Evolutionary conservation across 2,797 vertebrate genomes (phyloP), one percentile per base, ranked within the genome.

Genomic region (Sus cebifrons): DNA sequence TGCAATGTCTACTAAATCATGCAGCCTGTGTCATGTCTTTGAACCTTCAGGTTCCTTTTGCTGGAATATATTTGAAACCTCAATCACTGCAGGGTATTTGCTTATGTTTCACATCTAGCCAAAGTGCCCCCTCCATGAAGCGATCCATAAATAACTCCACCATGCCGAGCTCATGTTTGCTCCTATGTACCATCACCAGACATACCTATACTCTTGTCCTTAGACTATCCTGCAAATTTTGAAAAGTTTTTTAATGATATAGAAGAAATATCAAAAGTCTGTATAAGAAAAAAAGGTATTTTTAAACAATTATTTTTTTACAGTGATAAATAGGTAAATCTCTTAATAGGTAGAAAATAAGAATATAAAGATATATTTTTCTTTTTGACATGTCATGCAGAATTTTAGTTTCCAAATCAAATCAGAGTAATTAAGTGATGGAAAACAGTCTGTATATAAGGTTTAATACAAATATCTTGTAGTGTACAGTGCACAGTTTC

Each of bases 261-360:
- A 67, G 27, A 86, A 78, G 91, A 73, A 18, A 65, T 21, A 71
- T 70, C 18, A 87, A 32, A 14, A 44, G 18, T 9, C 15, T 70
- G 21, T 36, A 6, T 64, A 84, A 78, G 27, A 65, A 75, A 93
- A 75, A n/a, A 25, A n/a, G 16, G 44, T 27, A 27, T 91, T 74
- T 29, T 70, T 70, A 9, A 2, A 8, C 16, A 2, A 49, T 49
- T 6, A 3, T 7, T 64, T 44, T 81, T 65, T 84, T 83, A 7
- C 20, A 85, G 44, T 36, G 40, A 89, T 49, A 49, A 83, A 32
- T 1, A 75, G 23, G 29, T 10, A 54, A 25, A 40, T 62, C 5
- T 92, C 44, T 86, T 36, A 83, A 74, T 56, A 79, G 90, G 14
- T 82, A 12, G 83, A 79, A 89, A 86, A 75, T 44, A 93, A 16